A percentile compares a stretch with the other conserved stretches of the same genome.
phyloP scores from a whole-genome alignment of 2,113 vertebrate genomes.

The Pyrgilauda ruficollis region DNA sequence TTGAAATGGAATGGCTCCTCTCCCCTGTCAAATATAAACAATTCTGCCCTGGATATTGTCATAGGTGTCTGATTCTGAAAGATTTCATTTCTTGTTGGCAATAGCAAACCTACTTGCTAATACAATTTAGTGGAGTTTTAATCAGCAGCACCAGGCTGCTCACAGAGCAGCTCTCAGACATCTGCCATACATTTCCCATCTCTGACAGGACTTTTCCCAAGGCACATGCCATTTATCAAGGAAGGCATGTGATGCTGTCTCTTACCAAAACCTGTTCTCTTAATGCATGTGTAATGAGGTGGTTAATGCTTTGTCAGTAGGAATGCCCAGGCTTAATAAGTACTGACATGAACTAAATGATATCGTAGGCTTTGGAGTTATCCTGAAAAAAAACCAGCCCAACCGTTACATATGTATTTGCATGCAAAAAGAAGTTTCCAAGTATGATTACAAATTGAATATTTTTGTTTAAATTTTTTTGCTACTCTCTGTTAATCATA shows the following conservation, averaged over 20 bases:
- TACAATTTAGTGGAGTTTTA: neutral
- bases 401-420: neutral
- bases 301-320: neutral
- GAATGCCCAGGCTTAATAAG: neutral
- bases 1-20: neutral
- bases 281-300: slow-evolving; percentile 30
- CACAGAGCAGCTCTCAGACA: neutral
- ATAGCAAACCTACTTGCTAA: neutral
- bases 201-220: slow-evolving; percentile 17
- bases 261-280: slow-evolving; percentile 6
- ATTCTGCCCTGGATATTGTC: neutral
- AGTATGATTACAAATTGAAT: neutral
- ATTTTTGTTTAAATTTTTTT: neutral
- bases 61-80: neutral
- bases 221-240: slow-evolving; percentile 18
- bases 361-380: neutral
- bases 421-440: neutral
- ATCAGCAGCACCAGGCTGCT: slow-evolving; percentile 15
- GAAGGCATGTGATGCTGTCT: neutral
- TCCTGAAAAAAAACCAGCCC: neutral
- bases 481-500: neutral
- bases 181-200: slow-evolving; percentile 22
- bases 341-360: neutral
- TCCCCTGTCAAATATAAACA: neutral
- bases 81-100: neutral